These are phyloP conservation scores for Electrophaes corylata DNA, from an alignment of 2,888 invertebrate genomes.

Conservation along the genomic window DNA sequence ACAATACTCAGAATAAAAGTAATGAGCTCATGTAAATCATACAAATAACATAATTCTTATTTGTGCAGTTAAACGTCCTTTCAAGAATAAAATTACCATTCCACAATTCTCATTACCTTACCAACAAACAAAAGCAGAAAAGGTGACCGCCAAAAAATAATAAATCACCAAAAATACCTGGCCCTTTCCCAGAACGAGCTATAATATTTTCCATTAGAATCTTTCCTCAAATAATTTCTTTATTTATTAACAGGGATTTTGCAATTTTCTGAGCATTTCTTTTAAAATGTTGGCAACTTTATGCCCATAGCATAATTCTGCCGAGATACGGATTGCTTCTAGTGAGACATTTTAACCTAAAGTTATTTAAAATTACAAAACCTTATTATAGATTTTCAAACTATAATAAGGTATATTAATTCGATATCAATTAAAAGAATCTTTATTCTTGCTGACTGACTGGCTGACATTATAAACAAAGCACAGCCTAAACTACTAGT, in stretches of 20 bases:
- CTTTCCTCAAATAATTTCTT: slow-evolving; percentile 30
- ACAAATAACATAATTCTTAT: slow-evolving; percentile 28
- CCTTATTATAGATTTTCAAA: too few relatives aligned
- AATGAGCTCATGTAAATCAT: slow-evolving; percentile 18
- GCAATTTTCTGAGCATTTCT: slow-evolving; percentile 5
- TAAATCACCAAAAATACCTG: slow-evolving; percentile 41
- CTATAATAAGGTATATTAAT: too few relatives aligned
- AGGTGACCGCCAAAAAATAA: slow-evolving; percentile 39
- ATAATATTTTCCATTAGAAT: slow-evolving; percentile 34
- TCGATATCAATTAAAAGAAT: too few relatives aligned
- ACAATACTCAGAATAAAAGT: not conserved
- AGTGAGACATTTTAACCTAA: not conserved
- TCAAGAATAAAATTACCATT: slow-evolving; percentile 57
- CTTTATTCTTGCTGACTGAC: too few relatives aligned
- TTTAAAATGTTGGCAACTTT: slow-evolving; percentile 3
- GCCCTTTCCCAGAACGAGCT: slow-evolving; percentile 35
- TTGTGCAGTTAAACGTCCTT: slow-evolving; percentile 43
- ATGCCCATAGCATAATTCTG: not conserved
- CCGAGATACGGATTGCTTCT: not conserved
- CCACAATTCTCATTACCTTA: slow-evolving; percentile 50
- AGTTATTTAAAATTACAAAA: too few relatives aligned
- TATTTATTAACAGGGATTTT: slow-evolving; percentile 20
- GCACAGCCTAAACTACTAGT: too few relatives aligned
- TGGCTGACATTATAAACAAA: too few relatives aligned
- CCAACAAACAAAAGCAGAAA: slow-evolving; percentile 40